These are phyloP conservation scores for Falco novaeseelandiae DNA, from an alignment of 2,797 vertebrate species.

Conservation along the genomic window DNA sequence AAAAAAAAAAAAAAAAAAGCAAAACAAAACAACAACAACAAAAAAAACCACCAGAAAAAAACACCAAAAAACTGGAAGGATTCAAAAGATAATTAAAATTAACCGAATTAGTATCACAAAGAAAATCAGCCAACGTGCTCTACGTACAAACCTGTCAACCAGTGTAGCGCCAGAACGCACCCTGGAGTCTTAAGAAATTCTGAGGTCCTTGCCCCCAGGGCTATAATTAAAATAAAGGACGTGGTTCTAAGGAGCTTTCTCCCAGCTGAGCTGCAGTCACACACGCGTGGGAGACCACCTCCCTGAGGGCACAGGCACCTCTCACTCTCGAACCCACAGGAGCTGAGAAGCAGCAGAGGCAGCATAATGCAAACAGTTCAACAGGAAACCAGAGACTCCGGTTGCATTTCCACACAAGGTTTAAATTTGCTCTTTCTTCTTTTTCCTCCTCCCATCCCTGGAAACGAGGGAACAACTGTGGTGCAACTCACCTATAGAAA, in stretches of 20 bases:
- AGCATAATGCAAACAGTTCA: not conserved
- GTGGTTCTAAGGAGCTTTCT: not conserved
- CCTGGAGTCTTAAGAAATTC: not conserved
- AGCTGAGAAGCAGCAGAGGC: not conserved
- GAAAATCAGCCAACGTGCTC: not conserved
- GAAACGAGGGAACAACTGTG: not conserved
- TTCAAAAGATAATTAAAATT: not conserved
- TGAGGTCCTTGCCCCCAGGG: not conserved
- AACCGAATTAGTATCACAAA: not conserved
- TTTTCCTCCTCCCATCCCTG: not conserved
- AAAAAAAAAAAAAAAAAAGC: not conserved
- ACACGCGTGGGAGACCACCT: accelerated
- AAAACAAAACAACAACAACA: no score
- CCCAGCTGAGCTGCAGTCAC: not conserved
- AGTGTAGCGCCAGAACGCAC: not conserved
- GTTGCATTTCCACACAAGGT: not conserved
- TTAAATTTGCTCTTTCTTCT: not conserved
- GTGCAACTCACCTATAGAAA: not conserved
- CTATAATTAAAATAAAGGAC: not conserved
- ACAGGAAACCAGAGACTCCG: not conserved
- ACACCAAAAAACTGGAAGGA: not conserved
- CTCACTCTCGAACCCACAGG: not conserved
- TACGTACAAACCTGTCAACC: not conserved
- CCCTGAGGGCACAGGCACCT: no score
- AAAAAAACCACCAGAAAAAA: no score